Evolutionary conservation across 1,140 invertebrate species (phyloP).

Genomic region (Cyclargus thomasi): DNA sequence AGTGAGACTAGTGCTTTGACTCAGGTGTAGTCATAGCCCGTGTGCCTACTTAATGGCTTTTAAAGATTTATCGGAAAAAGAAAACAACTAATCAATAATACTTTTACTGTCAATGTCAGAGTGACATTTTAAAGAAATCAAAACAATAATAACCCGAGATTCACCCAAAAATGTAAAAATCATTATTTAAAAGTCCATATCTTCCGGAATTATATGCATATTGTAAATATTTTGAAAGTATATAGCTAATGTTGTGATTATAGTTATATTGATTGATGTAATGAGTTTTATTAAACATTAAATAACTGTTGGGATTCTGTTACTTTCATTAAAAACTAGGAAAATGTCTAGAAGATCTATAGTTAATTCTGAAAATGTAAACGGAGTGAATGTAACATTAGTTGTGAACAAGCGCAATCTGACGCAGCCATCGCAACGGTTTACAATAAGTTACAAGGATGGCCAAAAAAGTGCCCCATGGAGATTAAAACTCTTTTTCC

Average conservation of each 20-base stretch:
- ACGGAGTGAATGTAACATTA: slow-evolving; percentile 50
- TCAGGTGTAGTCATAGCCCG: too few relatives aligned
- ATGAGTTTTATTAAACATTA: neutral
- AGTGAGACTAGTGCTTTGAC: too few relatives aligned
- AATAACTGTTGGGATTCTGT: neutral
- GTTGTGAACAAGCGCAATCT: slow-evolving; percentile 39
- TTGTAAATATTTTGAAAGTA: too few relatives aligned
- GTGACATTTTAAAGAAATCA: neutral
- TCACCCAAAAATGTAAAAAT: too few relatives aligned
- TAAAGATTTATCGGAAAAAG: neutral
- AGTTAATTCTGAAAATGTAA: slow-evolving; percentile 52
- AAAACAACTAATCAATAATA: neutral
- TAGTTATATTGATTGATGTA: neutral
- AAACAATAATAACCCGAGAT: neutral
- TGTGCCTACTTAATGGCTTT: too few relatives aligned
- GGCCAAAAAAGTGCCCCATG: slow-evolving; percentile 40
- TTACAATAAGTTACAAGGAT: slow-evolving; percentile 56
- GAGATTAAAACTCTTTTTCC: slow-evolving; percentile 41
- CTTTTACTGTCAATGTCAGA: neutral
- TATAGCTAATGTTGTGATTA: neutral
- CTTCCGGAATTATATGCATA: too few relatives aligned
- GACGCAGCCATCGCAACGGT: slow-evolving; percentile 47
- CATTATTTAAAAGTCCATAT: too few relatives aligned
- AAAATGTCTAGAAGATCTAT: slow-evolving; percentile 33
- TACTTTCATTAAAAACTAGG: neutral